These are phyloP conservation scores for Phyllotreta cruciferae DNA, from an alignment of 2,888 invertebrate species.

Conservation along the genomic window DNA sequence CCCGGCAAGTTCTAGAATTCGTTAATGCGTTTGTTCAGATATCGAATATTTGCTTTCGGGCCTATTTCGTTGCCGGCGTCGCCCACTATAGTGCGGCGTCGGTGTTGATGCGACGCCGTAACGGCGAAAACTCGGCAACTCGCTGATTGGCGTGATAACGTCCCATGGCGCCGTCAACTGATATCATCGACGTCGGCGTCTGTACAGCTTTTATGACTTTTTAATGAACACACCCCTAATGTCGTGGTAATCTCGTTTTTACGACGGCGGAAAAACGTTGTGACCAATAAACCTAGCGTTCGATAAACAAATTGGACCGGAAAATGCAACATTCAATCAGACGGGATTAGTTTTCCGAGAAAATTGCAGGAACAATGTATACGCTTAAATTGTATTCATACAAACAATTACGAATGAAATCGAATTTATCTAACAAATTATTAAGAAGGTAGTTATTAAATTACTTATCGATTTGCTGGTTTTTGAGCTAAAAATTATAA, in stretches of 20 bases:
- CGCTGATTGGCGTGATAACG: conserved; percentile 51
- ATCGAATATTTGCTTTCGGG: neutral
- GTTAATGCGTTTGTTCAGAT: too few relatives aligned
- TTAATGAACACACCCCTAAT: conserved; percentile 52
- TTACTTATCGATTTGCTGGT: conserved; percentile 17
- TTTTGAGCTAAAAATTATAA: conserved; percentile 9
- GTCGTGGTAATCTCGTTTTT: conserved; percentile 29
- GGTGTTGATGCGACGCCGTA: conserved; percentile 34
- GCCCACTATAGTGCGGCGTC: conserved; percentile 7
- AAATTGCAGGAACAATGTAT: too few relatives aligned
- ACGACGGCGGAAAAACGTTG: conserved; percentile 22
- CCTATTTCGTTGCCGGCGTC: conserved; percentile 43
- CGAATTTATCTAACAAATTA: too few relatives aligned
- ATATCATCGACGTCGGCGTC: conserved; percentile 51
- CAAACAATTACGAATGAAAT: too few relatives aligned
- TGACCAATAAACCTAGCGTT: conserved; percentile 9
- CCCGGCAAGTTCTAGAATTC: too few relatives aligned
- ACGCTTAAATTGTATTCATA: too few relatives aligned
- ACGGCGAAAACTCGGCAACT: conserved; percentile 44
- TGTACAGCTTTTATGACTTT: conserved; percentile 52
- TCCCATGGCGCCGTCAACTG: conserved; percentile 51
- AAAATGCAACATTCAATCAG: neutral
- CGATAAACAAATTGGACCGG: conserved; percentile 17
- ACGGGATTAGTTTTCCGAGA: too few relatives aligned
- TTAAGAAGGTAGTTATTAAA: neutral